Base-by-base conservation (phyloP, 23 tunicate species). In the Styela plicata region DNA sequence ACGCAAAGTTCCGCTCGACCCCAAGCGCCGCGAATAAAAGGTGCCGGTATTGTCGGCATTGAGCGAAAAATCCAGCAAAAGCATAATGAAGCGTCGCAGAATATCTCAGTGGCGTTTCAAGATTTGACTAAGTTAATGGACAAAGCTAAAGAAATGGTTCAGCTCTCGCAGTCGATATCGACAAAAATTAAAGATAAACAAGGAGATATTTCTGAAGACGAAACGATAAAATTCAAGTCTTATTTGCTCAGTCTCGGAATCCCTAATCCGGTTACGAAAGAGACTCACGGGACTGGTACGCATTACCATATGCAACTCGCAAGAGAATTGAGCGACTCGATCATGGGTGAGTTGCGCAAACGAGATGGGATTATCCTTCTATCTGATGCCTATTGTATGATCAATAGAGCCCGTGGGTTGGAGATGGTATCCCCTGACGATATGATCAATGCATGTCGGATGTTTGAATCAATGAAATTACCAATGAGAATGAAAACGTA, bases 191-290 rank as follows among this genome's bases (percentile, higher is more conserved):
- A 88, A 63, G 98, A 93, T 35, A 93, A 88, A 84, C 91, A 93
- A 74, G 98, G 98, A 62, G 98, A 93, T 63, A 93, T 93, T 2
- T 88, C 98, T 2, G 98, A 93, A 63, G 98, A 93, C 70, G 98
- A 93, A 89, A 93, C 98, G 3, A 83, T 93, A 16, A 93, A 93
- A 52, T 93, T 93, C 63, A 88, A 93, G 65, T 93, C 98, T 25
- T 88, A 93, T 63, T 70, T 93, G 28, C 37, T 93, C 2, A 93
- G 98, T 63, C 92, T 93, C 34, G 98, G 98, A 25, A 93, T 93
- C 36, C 87, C 98, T 3, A 93, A 93, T 52, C 98, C 98, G 2
- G 98, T 93, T 22, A 93, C 98, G 18, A 93, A 93, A 37, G 92
- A 93, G 71, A 93, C 98, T 2, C 98, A 88, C 64, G 98, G 98